Evolutionary conservation across 37 sponge, comb jelly and placozoan species (phyloP).

Genomic region (Aphrocallistes beatrix): DNA sequence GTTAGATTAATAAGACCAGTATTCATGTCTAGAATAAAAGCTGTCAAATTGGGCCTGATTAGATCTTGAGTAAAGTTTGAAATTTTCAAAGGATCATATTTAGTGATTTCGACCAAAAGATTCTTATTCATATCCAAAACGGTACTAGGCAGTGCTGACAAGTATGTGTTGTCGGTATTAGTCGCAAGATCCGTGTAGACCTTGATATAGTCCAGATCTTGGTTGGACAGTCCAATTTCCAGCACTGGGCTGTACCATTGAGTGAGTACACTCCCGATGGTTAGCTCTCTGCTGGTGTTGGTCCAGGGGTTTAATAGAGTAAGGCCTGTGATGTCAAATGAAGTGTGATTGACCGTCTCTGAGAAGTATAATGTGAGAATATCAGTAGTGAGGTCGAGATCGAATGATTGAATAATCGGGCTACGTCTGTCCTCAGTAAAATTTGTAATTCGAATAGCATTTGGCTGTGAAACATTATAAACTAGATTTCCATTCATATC

Average conservation of each 20-base stretch:
- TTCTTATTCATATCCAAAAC: constrained; percentile 63
- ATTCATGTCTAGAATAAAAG: constrained; percentile 63
- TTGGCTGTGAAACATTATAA: constrained; percentile 24
- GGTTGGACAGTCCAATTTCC: constrained; percentile 40
- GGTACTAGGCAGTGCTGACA: constrained; percentile 29
- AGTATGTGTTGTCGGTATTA: constrained; percentile 35
- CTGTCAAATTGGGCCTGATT: constrained; percentile 31
- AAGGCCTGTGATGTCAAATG: constrained; percentile 50
- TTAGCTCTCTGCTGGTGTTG: constrained; percentile 42
- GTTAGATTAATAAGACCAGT: constrained; percentile 31
- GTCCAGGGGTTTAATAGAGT: constrained; percentile 55
- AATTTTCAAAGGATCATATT: constrained; percentile 27
- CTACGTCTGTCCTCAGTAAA: constrained; percentile 33
- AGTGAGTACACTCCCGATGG: constrained; percentile 42
- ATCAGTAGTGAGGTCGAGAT: background rate
- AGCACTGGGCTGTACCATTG: constrained; percentile 37
- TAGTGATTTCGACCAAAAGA: constrained; percentile 28
- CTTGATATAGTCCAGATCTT: constrained; percentile 82
- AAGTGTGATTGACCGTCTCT: constrained; percentile 5
- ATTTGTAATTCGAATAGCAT: constrained; percentile 19
- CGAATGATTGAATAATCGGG: background rate
- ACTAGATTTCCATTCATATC: constrained; percentile 73
- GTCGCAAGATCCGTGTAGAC: constrained; percentile 40
- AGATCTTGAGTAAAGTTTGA: constrained; percentile 36
- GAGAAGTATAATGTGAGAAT: background rate